Conservation (phyloP, 2,113 vertebrate species). For the Ginglymostoma cirratum region DNA sequence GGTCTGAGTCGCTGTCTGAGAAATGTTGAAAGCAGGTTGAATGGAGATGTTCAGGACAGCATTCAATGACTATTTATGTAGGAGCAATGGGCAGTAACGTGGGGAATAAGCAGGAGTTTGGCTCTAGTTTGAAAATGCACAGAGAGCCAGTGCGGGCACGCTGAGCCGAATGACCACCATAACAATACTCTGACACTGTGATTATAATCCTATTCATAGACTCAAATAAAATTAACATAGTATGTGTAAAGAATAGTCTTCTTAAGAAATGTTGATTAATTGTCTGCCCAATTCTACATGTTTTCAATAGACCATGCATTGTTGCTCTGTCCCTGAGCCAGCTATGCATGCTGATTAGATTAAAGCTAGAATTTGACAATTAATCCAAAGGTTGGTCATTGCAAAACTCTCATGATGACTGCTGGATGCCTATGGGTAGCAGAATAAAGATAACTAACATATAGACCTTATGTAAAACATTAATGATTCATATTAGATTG, state of each 20-base stretch:
- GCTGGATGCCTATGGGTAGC: not conserved
- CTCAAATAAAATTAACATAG: not conserved
- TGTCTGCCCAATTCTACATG: not conserved
- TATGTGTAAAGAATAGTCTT: not conserved
- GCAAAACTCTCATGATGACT: not conserved
- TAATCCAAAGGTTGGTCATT: not conserved
- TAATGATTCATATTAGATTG: not conserved
- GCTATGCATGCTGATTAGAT: not conserved
- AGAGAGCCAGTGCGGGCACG: too few relatives aligned
- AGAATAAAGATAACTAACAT: not conserved
- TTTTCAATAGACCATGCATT: not conserved
- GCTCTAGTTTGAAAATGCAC: too few relatives aligned
- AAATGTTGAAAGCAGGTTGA: too few relatives aligned
- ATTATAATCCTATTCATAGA: not conserved
- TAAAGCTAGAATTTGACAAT: not conserved
- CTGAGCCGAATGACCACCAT: too few relatives aligned
- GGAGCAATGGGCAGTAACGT: too few relatives aligned
- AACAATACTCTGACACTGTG: not conserved
- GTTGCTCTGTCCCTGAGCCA: not conserved
- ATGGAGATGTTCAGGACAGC: too few relatives aligned
- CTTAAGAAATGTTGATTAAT: not conserved
- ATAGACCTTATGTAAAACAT: not conserved
- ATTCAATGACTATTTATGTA: too few relatives aligned
- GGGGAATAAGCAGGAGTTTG: too few relatives aligned
- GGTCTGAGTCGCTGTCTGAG: too few relatives aligned